Percentiles rank a stretch among this genome's conserved stretches.
Evolutionary conservation across 2,113 vertebrate genomes (phyloP).

Genomic region (Psilopsiagon aurifrons): DNA sequence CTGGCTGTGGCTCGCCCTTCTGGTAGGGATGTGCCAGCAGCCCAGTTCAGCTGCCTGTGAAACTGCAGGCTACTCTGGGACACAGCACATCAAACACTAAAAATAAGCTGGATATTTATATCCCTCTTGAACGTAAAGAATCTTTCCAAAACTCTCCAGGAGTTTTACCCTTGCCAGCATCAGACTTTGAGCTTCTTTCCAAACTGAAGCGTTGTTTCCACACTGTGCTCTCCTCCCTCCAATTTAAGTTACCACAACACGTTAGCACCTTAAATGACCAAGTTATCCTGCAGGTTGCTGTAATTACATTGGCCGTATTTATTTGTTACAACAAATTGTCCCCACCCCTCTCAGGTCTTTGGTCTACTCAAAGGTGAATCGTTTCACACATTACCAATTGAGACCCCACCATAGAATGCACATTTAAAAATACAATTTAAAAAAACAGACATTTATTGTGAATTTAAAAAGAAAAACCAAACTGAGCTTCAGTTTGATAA

Average conservation of each 20-base stretch:
- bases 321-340: not conserved
- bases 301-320: not conserved
- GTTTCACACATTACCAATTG: not conserved
- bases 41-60: not conserved
- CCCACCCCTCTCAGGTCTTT: not conserved
- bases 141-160: not conserved
- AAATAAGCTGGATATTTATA: conserved; percentile 33
- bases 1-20: not conserved
- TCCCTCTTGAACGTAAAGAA: not conserved
- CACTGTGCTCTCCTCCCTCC: not conserved
- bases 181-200: accelerated
- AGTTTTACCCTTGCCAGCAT: not conserved
- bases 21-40: not conserved
- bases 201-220: not conserved
- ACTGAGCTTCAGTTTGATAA: not conserved
- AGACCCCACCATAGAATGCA: not conserved
- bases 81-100: not conserved
- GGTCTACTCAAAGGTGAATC: not conserved
- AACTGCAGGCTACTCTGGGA: not conserved
- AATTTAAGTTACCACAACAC: not conserved
- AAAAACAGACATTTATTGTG: conserved; percentile 34
- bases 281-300: not conserved
- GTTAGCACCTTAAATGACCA: not conserved
- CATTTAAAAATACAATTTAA: not conserved
- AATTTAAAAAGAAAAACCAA: not conserved